Evolutionary conservation across 2,888 invertebrate species (phyloP), one percentile per base, ranked within the genome.

Genomic region (Lepetodrilus schrolli): DNA sequence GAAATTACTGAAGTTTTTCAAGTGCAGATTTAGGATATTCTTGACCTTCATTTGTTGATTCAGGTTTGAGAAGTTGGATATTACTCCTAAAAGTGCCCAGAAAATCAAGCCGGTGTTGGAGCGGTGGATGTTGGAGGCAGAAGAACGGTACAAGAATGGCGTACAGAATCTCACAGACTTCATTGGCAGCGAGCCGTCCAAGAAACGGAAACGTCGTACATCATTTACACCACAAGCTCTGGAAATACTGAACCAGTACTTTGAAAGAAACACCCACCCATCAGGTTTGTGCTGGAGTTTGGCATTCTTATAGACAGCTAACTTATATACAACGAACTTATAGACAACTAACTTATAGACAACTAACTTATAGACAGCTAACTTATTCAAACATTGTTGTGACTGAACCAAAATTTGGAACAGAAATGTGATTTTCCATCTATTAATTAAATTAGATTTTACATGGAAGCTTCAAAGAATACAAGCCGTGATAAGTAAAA

Each of bases 71-170:
- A 98, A 98, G 93, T 93, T 98, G 93, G 98, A 98, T 93, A 98
- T 98, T 90, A 98, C 98, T 90, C 98, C 98, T 91, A 98, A 98
- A 93, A 98, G 98, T 93, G 98, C 98, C 89, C 97, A 97, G 93
- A 98, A 98, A 94, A 98, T 98, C 91, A 98, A 98, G 92, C 98
- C 98, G 84, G 98, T 98, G 87, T 93, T 98, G 90, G 98, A 98
- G 92, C 94, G 96, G 92, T 98, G 98, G 98, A 98, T 98, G 97
- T 95, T 95, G 92, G 98, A 98, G 92, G 98, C 98, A 72, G 98
- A 98, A 93, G 97, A 97, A 93, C 96, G 97, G 95, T 97, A 90
- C 77, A 90, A 90, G 77, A 89, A 89, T 77, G 90, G 90, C 10
- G 95, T 96, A 90, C 96, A 96, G 90, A 97, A 97, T 90, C 93